Base-by-base conservation (phyloP, 2,888 invertebrate genomes). In the Aricia artaxerxes region DNA sequence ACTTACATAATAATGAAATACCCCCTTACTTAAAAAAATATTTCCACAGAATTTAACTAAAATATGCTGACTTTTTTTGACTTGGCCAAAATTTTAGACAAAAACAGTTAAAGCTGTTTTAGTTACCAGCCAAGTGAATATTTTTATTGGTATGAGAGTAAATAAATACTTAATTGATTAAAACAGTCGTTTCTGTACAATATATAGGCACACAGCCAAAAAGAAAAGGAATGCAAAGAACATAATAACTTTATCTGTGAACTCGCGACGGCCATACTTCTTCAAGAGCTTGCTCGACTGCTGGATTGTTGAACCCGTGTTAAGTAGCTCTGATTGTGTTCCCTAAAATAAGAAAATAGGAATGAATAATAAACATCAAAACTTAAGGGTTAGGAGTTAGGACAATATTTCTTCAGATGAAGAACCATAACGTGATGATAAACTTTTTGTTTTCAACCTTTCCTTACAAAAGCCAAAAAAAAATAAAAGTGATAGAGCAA, bases 191-290 rank as follows among this genome's bases (percentile, higher is more conserved):
- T 98, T 99, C 87, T 98, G 98, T 77, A 99, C 96, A 85, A 99
- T 98, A 87, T 99, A 99, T 85, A 98, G 94, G 75, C 98, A 98
- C 84, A 98, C 98, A 16, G 97, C 97, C 83, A 98, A 92, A 89
- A 98, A 98, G 92, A 99, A 97, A 4, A 96, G 95, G 89, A 98
- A 97, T 80, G 98, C 98, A 86, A 98, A 96, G 84, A 97, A 96
- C 87, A 98, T 95, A 9, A 99, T 95, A 80, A 99, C 96, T 95
- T 99, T 99, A 88, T 99, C 99, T 0, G 99, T 99, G 82, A 98
- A 97, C 93, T 99, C 99, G 61, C 99, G 95, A 79, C 99, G 95
- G 3, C 98, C 98, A 88, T 99, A 99, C 92, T 99, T 99, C 79
- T 98, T 98, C 73, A 99, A 92, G 9, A 99, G 94, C 89, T 98